Evolutionary conservation across 2,797 vertebrate genomes (phyloP), one percentile per base, ranked within the genome.

Genomic region (Platyrinchus mystaceus): DNA sequence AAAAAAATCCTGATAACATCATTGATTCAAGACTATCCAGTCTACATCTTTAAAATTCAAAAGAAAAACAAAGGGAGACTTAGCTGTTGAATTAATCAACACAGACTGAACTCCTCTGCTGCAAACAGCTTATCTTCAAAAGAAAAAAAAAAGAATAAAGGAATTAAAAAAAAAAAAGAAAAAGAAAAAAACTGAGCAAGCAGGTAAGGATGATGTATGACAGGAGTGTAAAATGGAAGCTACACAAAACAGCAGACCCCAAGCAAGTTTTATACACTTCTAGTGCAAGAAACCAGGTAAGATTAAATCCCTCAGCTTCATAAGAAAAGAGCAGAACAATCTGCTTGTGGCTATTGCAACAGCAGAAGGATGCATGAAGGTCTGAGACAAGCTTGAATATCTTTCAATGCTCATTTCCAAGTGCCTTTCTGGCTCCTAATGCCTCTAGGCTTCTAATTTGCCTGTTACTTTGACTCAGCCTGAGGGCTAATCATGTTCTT

Each of bases 71-170:
- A 92, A 91, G 69, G 43, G 30, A 84, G n/a, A 30, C 9, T 85
- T 87, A 44, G 55, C 71, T 78, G 58, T 43, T 81, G 82, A 94
- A 91, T 89, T 84, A 81, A 87, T 74, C 67, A 82, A 62, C 68
- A 59, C 23, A 63, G 53, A 30, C 28, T 78, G 62, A 77, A 50
- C 27, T 70, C 87, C 32, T 82, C 17, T 63, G 7, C 47, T 84
- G 50, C 18, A 50, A 81, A 76, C 13, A 50, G 26, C 44, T 59
- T 82, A 15, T 63, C 44, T 69, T 92, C 17, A 84, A 84, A 75
- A 43, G 14, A 23, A 53, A 39, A 71, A 43, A 70, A 32, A 18
- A 39, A 64, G 21, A 64, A 44, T 64, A 44, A 64, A 64, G 1
- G 0, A 39, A 36, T 64, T 62, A 20, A 32, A 7, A 14, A 49